Conservation (phyloP, 1,140 invertebrate species). For the Cephus cinctus region DNA sequence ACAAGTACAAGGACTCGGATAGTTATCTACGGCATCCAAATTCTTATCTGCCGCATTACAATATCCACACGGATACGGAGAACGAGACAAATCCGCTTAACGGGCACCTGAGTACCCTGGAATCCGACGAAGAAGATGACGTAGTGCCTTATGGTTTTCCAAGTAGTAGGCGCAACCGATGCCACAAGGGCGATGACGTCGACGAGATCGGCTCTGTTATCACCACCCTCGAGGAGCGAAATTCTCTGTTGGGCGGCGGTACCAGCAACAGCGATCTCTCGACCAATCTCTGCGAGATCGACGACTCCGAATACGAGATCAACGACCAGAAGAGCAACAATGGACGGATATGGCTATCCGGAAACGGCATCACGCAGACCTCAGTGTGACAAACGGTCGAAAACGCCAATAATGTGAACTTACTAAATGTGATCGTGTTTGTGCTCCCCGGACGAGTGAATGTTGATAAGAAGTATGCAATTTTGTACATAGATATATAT, state of each 20-base stretch:
- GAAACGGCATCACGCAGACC: constrained; percentile 59
- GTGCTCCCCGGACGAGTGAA: constrained; percentile 26
- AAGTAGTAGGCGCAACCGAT: constrained; percentile 60
- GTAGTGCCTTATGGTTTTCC: constrained; percentile 70
- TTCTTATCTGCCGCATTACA: constrained; percentile 78
- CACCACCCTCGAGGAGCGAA: constrained; percentile 67
- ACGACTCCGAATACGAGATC: constrained; percentile 80
- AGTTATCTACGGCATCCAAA: constrained; percentile 81
- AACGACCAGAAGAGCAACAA: constrained; percentile 59
- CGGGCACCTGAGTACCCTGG: constrained; percentile 48
- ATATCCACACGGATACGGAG: constrained; percentile 68
- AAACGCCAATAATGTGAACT: constrained; percentile 12
- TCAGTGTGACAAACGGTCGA: constrained; percentile 57
- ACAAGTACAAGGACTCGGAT: constrained; percentile 59
- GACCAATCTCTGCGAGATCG: constrained; percentile 87
- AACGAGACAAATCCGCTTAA: constrained; percentile 59
- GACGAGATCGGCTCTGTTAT: constrained; percentile 61
- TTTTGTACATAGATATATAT: constrained; percentile 42
- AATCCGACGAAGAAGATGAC: constrained; percentile 59
- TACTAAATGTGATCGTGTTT: constrained; percentile 20
- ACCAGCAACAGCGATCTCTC: constrained; percentile 83
- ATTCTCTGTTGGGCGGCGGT: constrained; percentile 69
- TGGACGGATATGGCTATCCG: constrained; percentile 50
- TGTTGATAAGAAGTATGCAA: constrained; percentile 35
- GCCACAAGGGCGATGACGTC: constrained; percentile 49